Evolutionary conservation across 2,113 vertebrate genomes (phyloP).

Genomic region (Anguilla rostrata): DNA sequence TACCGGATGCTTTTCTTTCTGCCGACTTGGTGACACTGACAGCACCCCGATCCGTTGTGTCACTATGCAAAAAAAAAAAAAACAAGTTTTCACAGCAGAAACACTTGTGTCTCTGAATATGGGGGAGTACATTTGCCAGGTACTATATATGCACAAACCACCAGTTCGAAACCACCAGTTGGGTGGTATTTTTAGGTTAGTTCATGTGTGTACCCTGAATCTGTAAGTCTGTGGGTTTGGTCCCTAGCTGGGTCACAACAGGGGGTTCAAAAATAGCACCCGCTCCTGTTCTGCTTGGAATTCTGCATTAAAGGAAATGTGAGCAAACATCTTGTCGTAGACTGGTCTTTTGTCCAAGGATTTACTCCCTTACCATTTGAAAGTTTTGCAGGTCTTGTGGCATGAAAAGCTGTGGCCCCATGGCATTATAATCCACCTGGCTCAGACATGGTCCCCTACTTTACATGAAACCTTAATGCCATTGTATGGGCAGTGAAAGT

Average conservation of each 20-base stretch:
- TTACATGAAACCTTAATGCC: background rate
- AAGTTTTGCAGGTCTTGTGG: too few relatives aligned
- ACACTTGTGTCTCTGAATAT: background rate
- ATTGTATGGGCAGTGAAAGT: background rate
- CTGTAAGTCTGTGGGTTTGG: background rate
- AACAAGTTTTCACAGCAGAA: background rate
- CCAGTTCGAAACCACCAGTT: background rate
- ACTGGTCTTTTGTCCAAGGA: background rate
- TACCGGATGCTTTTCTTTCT: conserved; percentile 58
- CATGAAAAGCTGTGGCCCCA: too few relatives aligned
- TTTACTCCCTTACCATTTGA: too few relatives aligned
- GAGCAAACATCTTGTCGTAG: background rate
- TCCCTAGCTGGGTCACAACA: background rate
- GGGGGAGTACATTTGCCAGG: background rate
- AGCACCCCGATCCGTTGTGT: conserved; percentile 1
- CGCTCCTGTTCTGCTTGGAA: background rate
- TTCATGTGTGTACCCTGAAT: background rate
- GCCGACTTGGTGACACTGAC: conserved; percentile 22
- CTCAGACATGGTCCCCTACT: background rate
- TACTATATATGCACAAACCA: background rate
- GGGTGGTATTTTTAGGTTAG: background rate
- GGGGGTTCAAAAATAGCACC: background rate
- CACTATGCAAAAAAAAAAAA: background rate
- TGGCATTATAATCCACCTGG: background rate
- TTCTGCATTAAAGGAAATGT: background rate